phyloP scores from a whole-genome alignment of 1,140 invertebrate genomes.

The Patella vulgata region DNA sequence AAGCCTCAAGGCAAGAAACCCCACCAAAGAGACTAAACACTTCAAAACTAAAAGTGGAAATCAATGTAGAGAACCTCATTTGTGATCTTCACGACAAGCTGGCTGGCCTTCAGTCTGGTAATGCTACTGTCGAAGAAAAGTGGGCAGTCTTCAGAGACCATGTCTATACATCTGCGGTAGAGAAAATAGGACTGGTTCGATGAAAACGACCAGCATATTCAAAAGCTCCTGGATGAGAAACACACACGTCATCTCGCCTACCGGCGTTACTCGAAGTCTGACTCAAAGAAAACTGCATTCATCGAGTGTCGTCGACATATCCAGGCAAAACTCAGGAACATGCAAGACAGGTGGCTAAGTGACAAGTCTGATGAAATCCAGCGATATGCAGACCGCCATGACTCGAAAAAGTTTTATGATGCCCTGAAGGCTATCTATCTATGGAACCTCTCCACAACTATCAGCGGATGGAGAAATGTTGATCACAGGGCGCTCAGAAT shows the following conservation, averaged over 20 bases:
- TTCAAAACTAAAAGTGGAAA: too few relatives aligned
- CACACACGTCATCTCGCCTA: conserved; percentile 9
- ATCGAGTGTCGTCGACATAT: too few relatives aligned
- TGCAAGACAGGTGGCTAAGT: conserved; percentile 9
- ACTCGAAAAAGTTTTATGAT: conserved; percentile 5
- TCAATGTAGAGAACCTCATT: background rate
- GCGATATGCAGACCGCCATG: conserved; percentile 3
- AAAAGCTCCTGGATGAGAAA: conserved; percentile 21
- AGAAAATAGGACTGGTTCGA: conserved; percentile 27
- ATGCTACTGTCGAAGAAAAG: conserved; percentile 10
- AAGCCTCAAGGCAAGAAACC: too few relatives aligned
- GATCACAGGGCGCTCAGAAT: too few relatives aligned
- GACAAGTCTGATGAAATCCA: conserved; percentile 3
- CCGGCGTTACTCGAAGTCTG: too few relatives aligned
- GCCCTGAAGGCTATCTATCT: too few relatives aligned
- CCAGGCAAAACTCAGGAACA: background rate
- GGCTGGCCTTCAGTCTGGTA: background rate
- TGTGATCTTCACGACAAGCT: background rate
- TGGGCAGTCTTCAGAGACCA: conserved; percentile 19
- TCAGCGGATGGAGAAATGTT: too few relatives aligned
- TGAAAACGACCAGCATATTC: conserved; percentile 20
- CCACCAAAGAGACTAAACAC: too few relatives aligned
- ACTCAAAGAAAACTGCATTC: background rate
- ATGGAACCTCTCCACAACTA: too few relatives aligned
- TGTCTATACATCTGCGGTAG: conserved; percentile 2